Conservation (phyloP, 2,888 invertebrate genomes). For the Tiliacea aurago region DNA sequence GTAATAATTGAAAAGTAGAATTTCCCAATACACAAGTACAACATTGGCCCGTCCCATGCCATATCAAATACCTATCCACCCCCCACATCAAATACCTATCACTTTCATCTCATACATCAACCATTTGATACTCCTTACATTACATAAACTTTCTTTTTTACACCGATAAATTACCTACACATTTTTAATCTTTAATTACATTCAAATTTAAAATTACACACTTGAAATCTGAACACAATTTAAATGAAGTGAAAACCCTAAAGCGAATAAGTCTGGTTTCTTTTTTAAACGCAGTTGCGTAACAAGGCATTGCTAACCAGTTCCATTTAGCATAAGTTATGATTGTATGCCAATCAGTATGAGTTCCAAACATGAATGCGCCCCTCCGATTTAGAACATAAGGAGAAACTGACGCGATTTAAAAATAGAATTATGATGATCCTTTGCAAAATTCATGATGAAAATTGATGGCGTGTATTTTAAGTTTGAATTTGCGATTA, state of each 20-base stretch:
- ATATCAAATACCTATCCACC: constrained; percentile 10
- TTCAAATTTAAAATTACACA: constrained; percentile 48
- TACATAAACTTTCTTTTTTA: constrained; percentile 45
- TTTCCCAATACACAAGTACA: constrained; percentile 7
- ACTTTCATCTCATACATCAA: constrained; percentile 45
- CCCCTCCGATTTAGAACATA: constrained; percentile 60
- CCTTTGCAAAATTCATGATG: constrained; percentile 12
- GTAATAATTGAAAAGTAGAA: no score
- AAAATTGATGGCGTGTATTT: neutral
- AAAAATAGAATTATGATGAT: constrained; percentile 23
- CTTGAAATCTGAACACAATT: constrained; percentile 51
- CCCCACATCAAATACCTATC: constrained; percentile 23
- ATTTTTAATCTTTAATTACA: constrained; percentile 46
- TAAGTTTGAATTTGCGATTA: neutral
- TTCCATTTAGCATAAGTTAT: constrained; percentile 65
- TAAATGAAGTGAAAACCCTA: constrained; percentile 66
- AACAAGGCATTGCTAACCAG: constrained; percentile 63
- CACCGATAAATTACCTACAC: constrained; percentile 35
- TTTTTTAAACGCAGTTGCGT: constrained; percentile 65
- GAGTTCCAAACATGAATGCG: constrained; percentile 59
- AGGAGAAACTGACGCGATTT: constrained; percentile 53
- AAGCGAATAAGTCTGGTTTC: constrained; percentile 59
- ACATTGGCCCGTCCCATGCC: neutral
- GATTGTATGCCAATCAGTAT: constrained; percentile 61
- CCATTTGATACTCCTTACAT: constrained; percentile 29